Conservation (phyloP, 2,888 invertebrate species). For the Rotaria socialis region DNA sequence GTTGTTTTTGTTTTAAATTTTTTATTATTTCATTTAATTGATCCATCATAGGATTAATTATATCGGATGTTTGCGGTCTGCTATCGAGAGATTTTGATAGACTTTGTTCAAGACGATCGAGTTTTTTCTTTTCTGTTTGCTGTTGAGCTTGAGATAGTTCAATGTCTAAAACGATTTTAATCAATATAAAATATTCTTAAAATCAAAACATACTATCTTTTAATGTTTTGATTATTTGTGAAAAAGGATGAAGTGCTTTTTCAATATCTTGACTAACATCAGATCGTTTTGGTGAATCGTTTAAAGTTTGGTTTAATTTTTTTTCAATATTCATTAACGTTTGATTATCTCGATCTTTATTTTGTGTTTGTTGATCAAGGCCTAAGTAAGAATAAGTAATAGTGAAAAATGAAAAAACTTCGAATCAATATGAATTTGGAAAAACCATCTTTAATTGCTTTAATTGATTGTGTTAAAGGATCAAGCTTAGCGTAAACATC, state of each 20-base stretch:
- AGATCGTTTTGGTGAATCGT: not conserved
- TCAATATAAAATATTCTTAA: not conserved
- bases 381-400: not conserved
- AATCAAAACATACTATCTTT: not conserved
- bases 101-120: not conserved
- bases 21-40: not conserved
- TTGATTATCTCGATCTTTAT: not conserved
- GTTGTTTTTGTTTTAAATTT: not conserved
- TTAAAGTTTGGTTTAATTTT: not conserved
- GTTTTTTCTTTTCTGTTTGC: not conserved
- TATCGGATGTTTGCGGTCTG: not conserved
- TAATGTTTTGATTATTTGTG: slow-evolving; percentile 14
- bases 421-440: not conserved
- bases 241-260: not conserved
- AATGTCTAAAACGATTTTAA: not conserved
- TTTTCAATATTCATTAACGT: not conserved
- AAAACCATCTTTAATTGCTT: not conserved
- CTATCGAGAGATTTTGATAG: not conserved
- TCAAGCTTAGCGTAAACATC: not conserved
- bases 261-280: not conserved
- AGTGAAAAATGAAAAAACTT: not conserved
- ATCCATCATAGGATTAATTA: not conserved
- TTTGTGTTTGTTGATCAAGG: not conserved
- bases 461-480: not conserved
- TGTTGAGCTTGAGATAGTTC: not conserved